Percentiles rank a stretch among this genome's conserved stretches.
Conservation (phyloP, 2,888 invertebrate species). For the Archaeoteleia sp. region DNA sequence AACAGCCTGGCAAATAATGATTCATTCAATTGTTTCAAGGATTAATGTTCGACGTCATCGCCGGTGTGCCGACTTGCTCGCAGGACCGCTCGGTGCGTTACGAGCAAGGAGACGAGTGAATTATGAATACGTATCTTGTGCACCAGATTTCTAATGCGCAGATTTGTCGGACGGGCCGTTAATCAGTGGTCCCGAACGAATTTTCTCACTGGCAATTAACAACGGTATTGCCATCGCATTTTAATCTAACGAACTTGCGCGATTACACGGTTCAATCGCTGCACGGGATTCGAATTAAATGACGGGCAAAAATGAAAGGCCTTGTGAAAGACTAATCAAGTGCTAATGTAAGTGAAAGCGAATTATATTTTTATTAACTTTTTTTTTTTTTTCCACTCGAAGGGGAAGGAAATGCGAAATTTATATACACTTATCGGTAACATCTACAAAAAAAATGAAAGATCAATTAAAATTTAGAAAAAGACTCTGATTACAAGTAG, state of each 20-base stretch:
- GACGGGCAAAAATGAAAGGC: slow-evolving; percentile 22
- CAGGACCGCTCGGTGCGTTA: slow-evolving; percentile 18
- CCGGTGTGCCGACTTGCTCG: slow-evolving; percentile 22
- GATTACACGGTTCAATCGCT: slow-evolving; percentile 28
- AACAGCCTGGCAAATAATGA: slow-evolving; percentile 36
- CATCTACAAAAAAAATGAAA: no score
- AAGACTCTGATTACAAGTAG: no score
- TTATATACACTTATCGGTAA: neutral
- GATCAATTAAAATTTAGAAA: no score
- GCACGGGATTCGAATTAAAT: slow-evolving; percentile 9
- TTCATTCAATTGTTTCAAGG: slow-evolving; percentile 36
- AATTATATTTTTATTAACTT: no score
- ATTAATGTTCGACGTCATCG: slow-evolving; percentile 38
- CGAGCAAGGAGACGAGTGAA: slow-evolving; percentile 32
- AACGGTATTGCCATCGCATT: slow-evolving; percentile 19
- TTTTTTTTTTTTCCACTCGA: no score
- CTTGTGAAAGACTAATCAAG: slow-evolving; percentile 15
- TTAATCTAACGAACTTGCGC: slow-evolving; percentile 29
- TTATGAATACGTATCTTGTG: slow-evolving; percentile 25
- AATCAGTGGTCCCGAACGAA: slow-evolving; percentile 38
- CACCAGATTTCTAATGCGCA: slow-evolving; percentile 48
- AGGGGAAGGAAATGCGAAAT: no score
- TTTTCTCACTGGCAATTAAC: slow-evolving; percentile 40
- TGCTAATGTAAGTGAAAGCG: slow-evolving; percentile 32
- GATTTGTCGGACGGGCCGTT: slow-evolving; percentile 45